Base-by-base conservation (phyloP, 1,140 invertebrate species). In the Temnothorax nylanderi region DNA sequence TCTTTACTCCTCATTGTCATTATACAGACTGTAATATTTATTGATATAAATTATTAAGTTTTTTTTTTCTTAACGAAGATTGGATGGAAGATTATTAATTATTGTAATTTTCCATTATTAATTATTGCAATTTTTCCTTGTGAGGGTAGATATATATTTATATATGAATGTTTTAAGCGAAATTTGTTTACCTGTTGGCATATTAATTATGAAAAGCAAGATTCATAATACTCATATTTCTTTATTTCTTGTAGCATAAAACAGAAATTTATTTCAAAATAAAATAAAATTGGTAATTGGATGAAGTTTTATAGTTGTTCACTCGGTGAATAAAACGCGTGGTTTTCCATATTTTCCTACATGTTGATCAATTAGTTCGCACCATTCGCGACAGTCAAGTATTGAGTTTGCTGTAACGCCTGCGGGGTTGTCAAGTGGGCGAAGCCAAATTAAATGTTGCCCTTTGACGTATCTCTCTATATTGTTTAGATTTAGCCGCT, bases 371-470 rank as follows among this genome's bases (percentile, higher is more conserved):
- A 82, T 82, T 60, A 44, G 56, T 74, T 82, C 6, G 65, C 26
- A 7, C 26, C 49, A 44, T 72, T 44, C 18, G 51, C 47, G 16
- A 69, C 47, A 16, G 47, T 54, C 67, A 74, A 44, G 51, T 74
- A 74, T 72, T 16, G 65, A 72, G 37, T 74, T 82, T 82, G 51
- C 41, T 21, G 21, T 58, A 58, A 54, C 21, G 51, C 67, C 26
- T 69, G 51, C 37, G 51, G 67, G 51, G 8, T 74, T 74, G 60
- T 74, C 37, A 69, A 72, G 26, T 47, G 67, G 18, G 18, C 13
- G 26, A 72, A 74, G 51, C n/a, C 26, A 58, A 74, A 82, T 82
- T 82, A 72, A 82, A 74, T 72, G 67, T 82, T 58, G 37, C 26
- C 13, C 51, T 82, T n/a, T 44, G 49, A 37, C 10, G 18, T 26